These are phyloP conservation scores for Xenops minutus DNA, from an alignment of 2,797 vertebrate species.

Conservation along the genomic window DNA sequence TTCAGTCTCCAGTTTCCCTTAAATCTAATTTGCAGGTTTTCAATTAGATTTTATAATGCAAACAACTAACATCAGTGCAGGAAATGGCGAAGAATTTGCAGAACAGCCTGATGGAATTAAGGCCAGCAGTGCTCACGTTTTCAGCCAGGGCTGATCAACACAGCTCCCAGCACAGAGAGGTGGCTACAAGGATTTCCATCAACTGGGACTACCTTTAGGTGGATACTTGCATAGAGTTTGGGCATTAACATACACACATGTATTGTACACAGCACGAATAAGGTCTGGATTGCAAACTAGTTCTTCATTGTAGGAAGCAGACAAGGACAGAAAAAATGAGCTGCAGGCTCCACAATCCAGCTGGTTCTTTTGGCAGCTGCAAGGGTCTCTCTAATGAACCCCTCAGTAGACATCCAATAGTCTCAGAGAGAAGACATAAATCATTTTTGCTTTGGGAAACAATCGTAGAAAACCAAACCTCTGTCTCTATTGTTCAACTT, in stretches of 20 bases:
- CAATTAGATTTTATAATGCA: background rate
- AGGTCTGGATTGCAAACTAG: background rate
- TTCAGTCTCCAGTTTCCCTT: background rate
- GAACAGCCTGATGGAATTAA: background rate
- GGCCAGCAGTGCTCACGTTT: background rate
- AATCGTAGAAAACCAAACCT: background rate
- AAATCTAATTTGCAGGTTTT: slow-evolving; percentile 24
- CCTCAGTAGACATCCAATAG: background rate
- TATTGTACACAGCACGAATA: background rate
- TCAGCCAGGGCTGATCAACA: background rate
- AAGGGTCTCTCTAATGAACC: background rate
- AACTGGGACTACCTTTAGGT: background rate
- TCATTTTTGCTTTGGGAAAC: background rate
- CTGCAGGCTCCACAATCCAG: background rate
- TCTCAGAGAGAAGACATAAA: background rate
- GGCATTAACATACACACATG: background rate
- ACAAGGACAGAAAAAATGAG: background rate
- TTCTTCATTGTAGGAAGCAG: background rate
- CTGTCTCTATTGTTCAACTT: background rate
- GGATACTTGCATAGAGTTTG: background rate
- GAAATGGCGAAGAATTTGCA: background rate
- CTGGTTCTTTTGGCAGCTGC: background rate
- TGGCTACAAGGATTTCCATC: background rate
- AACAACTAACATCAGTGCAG: background rate
- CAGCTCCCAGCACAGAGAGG: background rate